phyloP scores from a whole-genome alignment of 1,140 invertebrate species.

The Pomacea maculata region DNA sequence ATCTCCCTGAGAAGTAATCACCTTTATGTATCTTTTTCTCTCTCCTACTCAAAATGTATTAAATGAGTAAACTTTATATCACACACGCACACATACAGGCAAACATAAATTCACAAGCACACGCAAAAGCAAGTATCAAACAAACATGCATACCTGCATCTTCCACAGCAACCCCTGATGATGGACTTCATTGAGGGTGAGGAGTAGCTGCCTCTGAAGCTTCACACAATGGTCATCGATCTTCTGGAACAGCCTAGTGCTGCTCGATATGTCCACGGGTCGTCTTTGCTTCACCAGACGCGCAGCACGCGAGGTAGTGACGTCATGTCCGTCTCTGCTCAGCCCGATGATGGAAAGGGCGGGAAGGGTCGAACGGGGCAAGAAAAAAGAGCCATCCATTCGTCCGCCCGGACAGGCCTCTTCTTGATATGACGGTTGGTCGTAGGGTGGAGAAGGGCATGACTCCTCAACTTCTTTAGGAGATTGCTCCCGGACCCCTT shows the following conservation, averaged over 20 bases:
- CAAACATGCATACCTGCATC: not conserved
- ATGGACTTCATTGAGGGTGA: slow-evolving; percentile 1
- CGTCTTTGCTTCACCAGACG: not conserved
- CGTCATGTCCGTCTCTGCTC: not conserved
- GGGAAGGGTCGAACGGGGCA: not conserved
- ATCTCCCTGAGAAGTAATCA: no score
- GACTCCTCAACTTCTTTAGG: not conserved
- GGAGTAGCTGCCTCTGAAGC: slow-evolving; percentile 21
- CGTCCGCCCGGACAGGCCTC: not conserved
- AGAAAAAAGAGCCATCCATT: not conserved
- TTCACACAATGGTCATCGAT: slow-evolving; percentile 24
- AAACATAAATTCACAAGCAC: not conserved
- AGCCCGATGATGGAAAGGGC: slow-evolving; percentile 15
- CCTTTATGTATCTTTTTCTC: no score
- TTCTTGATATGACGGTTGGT: not conserved
- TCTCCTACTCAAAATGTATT: no score
- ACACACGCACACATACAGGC: not conserved
- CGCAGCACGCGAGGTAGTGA: not conserved
- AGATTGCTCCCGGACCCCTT: not conserved
- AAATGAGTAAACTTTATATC: no score
- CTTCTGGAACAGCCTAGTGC: slow-evolving; percentile 13
- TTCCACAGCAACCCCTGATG: not conserved
- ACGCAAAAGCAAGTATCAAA: not conserved
- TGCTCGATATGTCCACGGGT: not conserved
- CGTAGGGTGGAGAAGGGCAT: no score